These are phyloP conservation scores for Tringa solitaria DNA, from an alignment of 2,113 vertebrate species.

Conservation along the genomic window DNA sequence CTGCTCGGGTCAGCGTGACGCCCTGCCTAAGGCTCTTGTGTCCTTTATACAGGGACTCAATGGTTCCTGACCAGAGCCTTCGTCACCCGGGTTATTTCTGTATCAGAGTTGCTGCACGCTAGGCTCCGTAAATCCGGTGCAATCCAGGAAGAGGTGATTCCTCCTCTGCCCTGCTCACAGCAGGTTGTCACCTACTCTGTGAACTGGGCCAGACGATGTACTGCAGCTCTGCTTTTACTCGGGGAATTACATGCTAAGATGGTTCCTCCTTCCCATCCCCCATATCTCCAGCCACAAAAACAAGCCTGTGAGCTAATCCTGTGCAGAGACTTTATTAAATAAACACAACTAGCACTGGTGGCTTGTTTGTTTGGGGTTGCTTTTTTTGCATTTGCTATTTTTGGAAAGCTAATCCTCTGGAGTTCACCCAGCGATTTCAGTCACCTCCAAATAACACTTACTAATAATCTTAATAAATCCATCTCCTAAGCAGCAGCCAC, in stretches of 20 bases:
- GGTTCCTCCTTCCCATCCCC: not conserved
- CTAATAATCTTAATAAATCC: constrained; percentile 64
- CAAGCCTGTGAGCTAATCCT: constrained; percentile 30
- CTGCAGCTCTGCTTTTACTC: not conserved
- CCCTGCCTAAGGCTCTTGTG: not conserved
- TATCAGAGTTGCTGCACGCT: not conserved
- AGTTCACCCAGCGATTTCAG: constrained; percentile 53
- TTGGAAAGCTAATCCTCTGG: constrained; percentile 62
- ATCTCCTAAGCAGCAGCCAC: constrained; percentile 26
- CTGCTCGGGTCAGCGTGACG: rapidly evolving
- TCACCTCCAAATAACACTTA: constrained; percentile 58
- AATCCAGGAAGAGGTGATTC: constrained; percentile 31
- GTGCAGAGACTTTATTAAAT: constrained; percentile 45
- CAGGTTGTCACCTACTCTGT: not conserved
- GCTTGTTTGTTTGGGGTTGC: constrained; percentile 22
- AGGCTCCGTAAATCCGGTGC: not conserved
- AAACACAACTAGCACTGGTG: constrained; percentile 24
- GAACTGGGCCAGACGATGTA: not conserved
- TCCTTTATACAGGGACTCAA: not conserved
- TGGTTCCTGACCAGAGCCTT: not conserved
- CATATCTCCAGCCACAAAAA: constrained; percentile 32
- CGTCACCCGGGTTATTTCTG: constrained; percentile 10
- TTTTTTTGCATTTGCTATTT: constrained; percentile 52
- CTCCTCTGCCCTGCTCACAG: not conserved
- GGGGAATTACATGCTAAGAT: not conserved